Evolutionary conservation across 1,140 invertebrate genomes (phyloP), one percentile per base, ranked within the genome.

Genomic region (Drosophila aff.): DNA sequence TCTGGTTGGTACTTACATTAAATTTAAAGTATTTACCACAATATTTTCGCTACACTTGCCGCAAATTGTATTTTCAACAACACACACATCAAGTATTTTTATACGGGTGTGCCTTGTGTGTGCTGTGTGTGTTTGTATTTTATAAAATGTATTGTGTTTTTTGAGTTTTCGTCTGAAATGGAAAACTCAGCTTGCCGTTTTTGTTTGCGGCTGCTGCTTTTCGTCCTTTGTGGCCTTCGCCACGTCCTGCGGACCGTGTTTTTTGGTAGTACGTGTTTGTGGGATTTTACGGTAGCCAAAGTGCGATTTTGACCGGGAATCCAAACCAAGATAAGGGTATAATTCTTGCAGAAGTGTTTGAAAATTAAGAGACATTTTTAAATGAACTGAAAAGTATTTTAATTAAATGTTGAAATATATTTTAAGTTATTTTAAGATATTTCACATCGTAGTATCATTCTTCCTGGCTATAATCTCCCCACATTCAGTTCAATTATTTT

Each of bases 11-110:
- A 84, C 82, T 81, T 78, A 79, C 62, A 84, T 84, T 84, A 85
- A 81, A 85, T 86, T 85, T 81, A 85, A 84, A 84, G 82, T 81
- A 84, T 86, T 84, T 86, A 78, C 64, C 68, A 69, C 78, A 85
- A 82, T 84, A 81, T 85, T 84, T 84, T 85, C 74, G 82, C 82
- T 84, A 85, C 82, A 84, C 82, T 84, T 84, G 76, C 64, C 62
- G 41, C 41, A 74, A 84, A 84, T 69, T 85, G 82, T 85, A 69
- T 84, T 84, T 81, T 52, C 75, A 52, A 55, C 41, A 23, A 16
- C 60, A 18, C 36, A 41, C 60, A 65, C 38, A 46, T 71, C 31
- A 68, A 71, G 64, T 53, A 68, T 41, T 38, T 49, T 28, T 44
- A 9, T 8, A 33, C 15, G 38, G 11, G n/a, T n/a, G 57, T 65